Evolutionary conservation across 1,140 invertebrate species (phyloP).

Genomic region (Drosophila ercepeae): DNA sequence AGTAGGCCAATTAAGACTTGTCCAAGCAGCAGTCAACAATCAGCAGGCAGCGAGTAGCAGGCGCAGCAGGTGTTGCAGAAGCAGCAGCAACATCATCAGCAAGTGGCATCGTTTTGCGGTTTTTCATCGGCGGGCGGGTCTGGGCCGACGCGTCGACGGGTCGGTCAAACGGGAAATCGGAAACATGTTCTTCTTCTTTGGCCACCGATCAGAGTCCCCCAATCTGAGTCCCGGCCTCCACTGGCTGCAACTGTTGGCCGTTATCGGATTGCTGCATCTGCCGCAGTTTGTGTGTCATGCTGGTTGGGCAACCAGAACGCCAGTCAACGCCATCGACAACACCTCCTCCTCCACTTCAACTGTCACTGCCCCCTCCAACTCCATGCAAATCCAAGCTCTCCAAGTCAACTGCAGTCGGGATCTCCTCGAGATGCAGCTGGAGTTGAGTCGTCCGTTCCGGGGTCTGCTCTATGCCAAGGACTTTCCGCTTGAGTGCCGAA

Average conservation of each 20-base stretch:
- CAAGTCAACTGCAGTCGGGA: slow-evolving; percentile 85
- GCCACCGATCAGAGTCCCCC: slow-evolving; percentile 7
- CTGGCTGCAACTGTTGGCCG: slow-evolving; percentile 28
- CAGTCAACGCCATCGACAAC: slow-evolving; percentile 18
- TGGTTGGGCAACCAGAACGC: slow-evolving; percentile 74
- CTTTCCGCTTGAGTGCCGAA: slow-evolving; percentile 88
- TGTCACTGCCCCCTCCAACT: not conserved
- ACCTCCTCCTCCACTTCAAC: slow-evolving; percentile 1
- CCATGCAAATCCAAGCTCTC: slow-evolving; percentile 61
- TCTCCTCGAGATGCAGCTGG: slow-evolving; percentile 85
- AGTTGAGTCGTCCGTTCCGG: slow-evolving; percentile 87
- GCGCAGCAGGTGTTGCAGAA: slow-evolving; percentile 6
- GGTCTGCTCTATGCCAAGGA: slow-evolving; percentile 89
- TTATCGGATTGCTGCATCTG: slow-evolving; percentile 66
- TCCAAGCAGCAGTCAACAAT: slow-evolving; percentile 29
- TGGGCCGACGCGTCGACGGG: slow-evolving; percentile 25
- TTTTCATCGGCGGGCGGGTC: slow-evolving; percentile 30
- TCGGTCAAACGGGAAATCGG: slow-evolving; percentile 79
- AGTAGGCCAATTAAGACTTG: slow-evolving; percentile 61
- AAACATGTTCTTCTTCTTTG: slow-evolving; percentile 74
- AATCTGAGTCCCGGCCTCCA: slow-evolving; percentile 9
- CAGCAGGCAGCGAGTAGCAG: slow-evolving; percentile 4
- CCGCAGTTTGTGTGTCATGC: slow-evolving; percentile 75
- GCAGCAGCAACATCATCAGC: slow-evolving; percentile 30
- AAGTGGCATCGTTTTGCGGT: slow-evolving; percentile 72